Conservation (phyloP, 30 jellyfish, hydroid and myxozoan genomes). For the Hydractinia echinata region DNA sequence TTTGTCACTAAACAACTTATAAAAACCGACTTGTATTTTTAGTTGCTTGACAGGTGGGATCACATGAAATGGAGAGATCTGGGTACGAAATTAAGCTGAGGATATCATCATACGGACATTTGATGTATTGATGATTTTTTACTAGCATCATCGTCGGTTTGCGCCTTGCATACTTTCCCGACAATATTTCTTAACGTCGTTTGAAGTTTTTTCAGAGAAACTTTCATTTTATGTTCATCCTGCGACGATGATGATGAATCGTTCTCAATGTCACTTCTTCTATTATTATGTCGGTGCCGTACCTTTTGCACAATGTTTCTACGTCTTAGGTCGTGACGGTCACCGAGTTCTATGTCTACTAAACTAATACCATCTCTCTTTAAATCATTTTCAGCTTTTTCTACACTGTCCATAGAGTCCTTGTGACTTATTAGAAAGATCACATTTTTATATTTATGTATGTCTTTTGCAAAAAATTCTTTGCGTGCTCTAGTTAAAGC, state of each 20-base stretch:
- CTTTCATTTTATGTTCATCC: constrained; percentile 89
- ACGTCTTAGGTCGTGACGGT: constrained; percentile 47
- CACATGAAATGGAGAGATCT: background rate
- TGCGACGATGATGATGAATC: constrained; percentile 46
- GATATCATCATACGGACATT: background rate
- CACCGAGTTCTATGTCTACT: constrained; percentile 89
- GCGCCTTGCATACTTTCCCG: constrained; percentile 62
- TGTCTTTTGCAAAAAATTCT: constrained; percentile 35
- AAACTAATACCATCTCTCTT: constrained; percentile 81
- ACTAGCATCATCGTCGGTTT: constrained; percentile 33
- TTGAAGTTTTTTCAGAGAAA: constrained; percentile 73
- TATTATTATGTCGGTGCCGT: constrained; percentile 2
- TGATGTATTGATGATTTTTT: background rate
- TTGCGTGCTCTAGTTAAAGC: constrained; percentile 75
- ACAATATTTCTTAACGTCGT: constrained; percentile 68
- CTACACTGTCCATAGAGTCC: constrained; percentile 77
- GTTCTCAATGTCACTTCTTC: constrained; percentile 35
- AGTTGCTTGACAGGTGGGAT: too few species aligned
- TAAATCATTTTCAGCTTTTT: constrained; percentile 65
- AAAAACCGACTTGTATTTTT: too few species aligned
- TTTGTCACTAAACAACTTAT: too few species aligned
- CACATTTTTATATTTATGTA: constrained; percentile 52
- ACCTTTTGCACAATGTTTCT: background rate
- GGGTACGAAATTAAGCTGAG: background rate
- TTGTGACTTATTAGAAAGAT: constrained; percentile 83